Conservation (phyloP, 2,797 vertebrate genomes). For the Sebastes itinus region DNA sequence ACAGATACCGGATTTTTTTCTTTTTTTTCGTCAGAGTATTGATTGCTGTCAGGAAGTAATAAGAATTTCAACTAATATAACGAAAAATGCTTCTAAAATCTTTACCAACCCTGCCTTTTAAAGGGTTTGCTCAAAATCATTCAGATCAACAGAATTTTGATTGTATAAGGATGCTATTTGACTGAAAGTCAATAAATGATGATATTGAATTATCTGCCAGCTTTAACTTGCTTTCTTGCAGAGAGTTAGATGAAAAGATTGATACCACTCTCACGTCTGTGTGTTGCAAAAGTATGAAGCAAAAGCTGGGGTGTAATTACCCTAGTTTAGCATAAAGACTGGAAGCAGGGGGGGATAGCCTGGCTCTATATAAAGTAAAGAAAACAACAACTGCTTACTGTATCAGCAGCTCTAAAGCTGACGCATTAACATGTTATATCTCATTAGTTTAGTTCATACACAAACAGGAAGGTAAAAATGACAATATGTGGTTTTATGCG, state of each 20-base stretch:
- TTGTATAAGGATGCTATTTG: neutral
- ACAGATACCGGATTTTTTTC: too few relatives aligned
- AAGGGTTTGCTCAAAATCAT: neutral
- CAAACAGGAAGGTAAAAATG: neutral
- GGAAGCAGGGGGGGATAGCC: neutral
- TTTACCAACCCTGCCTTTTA: too few relatives aligned
- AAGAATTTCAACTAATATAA: neutral
- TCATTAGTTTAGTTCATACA: neutral
- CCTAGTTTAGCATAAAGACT: neutral
- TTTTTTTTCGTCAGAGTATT: neutral
- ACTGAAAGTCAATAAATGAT: neutral
- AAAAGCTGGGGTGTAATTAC: neutral
- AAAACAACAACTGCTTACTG: neutral
- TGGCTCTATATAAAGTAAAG: neutral
- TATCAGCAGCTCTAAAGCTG: neutral
- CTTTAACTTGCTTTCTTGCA: neutral
- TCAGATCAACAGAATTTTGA: neutral
- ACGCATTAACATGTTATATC: neutral
- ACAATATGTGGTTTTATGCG: neutral
- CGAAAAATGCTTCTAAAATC: too few relatives aligned
- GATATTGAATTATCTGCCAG: too few relatives aligned
- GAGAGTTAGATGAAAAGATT: neutral
- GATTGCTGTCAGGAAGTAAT: neutral
- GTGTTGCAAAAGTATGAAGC: neutral
- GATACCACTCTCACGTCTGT: neutral